Conservation (phyloP, 1,140 invertebrate genomes). For the Drosophila watanabei region DNA sequence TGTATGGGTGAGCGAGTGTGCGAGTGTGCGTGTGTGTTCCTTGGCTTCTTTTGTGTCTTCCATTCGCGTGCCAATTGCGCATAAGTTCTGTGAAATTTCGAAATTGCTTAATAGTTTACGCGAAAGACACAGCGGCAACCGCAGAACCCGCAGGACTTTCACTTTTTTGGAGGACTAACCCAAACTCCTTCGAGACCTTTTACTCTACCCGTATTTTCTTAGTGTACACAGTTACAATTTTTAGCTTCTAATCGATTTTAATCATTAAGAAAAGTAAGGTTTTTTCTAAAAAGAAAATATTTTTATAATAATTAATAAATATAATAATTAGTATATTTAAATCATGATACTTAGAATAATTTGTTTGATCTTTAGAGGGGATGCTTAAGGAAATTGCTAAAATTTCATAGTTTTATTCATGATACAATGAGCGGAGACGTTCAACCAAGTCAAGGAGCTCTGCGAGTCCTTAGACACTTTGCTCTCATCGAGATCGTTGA, state of each 20-base stretch:
- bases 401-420: neutral
- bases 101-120: conserved; percentile 58
- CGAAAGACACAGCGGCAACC: conserved; percentile 15
- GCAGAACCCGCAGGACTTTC: conserved; percentile 60
- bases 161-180: conserved; percentile 35
- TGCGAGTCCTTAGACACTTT: neutral
- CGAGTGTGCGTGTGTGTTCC: conserved; percentile 13
- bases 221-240: neutral
- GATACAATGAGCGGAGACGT: neutral
- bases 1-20: conserved; percentile 11
- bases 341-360: neutral
- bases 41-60: conserved; percentile 36
- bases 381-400: neutral
- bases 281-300: neutral
- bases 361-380: neutral
- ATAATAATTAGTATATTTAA: too few relatives aligned
- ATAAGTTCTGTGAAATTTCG: conserved; percentile 54
- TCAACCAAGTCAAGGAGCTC: neutral
- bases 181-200: conserved; percentile 24
- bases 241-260: neutral
- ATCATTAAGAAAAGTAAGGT: too few relatives aligned
- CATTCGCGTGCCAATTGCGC: conserved; percentile 66
- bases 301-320: neutral
- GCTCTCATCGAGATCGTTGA: neutral
- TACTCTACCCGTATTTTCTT: too few relatives aligned